phyloP scores from a whole-genome alignment of 2,113 vertebrate species.

The Pimephales promelas region DNA sequence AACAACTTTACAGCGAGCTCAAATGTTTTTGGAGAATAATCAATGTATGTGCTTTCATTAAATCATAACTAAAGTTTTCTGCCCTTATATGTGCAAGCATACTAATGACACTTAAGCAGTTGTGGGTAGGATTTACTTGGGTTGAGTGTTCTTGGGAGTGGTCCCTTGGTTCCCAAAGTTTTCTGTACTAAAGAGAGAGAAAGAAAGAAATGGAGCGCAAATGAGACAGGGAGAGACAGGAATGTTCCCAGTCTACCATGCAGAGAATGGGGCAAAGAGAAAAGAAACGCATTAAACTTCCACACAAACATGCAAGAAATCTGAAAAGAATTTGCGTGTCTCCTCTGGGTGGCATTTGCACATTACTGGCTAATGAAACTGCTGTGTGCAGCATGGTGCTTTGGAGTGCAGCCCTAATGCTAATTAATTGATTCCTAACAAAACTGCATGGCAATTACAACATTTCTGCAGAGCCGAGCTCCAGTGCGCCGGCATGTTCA shows the following conservation, averaged over 20 bases:
- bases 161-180: conserved; percentile 61
- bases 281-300: conserved; percentile 65
- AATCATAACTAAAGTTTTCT: background rate
- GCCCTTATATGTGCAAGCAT: background rate
- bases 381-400: conserved; percentile 60
- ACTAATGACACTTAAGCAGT: background rate
- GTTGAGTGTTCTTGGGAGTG: conserved; percentile 15
- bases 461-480: conserved; percentile 71
- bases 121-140: background rate
- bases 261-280: conserved; percentile 45
- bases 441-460: conserved; percentile 73
- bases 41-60: background rate
- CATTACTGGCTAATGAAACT: conserved; percentile 76
- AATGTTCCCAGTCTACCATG: conserved; percentile 63
- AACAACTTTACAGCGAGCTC: background rate
- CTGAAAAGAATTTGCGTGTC: conserved; percentile 67
- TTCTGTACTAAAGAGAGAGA: conserved; percentile 38
- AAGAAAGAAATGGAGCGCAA: conserved; percentile 9
- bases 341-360: conserved; percentile 77
- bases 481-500: conserved; percentile 65
- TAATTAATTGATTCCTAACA: conserved; percentile 80
- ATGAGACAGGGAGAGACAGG: conserved; percentile 51
- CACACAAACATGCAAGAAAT: conserved; percentile 72
- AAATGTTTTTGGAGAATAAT: background rate
- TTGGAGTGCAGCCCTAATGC: conserved; percentile 68